These are phyloP conservation scores for Drosophila ustulata DNA, from an alignment of 2,888 invertebrate genomes.

Conservation along the genomic window DNA sequence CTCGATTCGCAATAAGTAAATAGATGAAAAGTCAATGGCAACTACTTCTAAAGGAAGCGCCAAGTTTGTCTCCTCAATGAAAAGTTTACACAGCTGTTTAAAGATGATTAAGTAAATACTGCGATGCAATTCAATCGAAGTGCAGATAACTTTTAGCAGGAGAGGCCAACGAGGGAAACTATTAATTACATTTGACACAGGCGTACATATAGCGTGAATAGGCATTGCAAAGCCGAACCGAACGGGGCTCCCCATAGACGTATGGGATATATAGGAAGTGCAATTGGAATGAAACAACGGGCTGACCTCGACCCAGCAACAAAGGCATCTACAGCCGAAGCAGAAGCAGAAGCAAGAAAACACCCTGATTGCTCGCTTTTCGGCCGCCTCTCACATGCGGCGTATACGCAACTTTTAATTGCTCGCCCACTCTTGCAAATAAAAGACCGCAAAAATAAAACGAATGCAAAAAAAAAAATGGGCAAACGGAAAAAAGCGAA, in stretches of 20 bases:
- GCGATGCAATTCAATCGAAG: slow-evolving; percentile 18
- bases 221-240: not conserved
- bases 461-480: not conserved
- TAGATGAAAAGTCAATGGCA: not conserved
- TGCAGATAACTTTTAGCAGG: slow-evolving; percentile 17
- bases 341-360: slow-evolving; percentile 8
- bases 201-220: slow-evolving; percentile 17
- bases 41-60: not conserved
- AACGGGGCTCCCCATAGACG: slow-evolving; percentile 13
- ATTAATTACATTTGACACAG: slow-evolving; percentile 49
- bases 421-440: slow-evolving; percentile 47
- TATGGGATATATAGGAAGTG: slow-evolving; percentile 35
- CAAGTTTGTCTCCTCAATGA: slow-evolving; percentile 19
- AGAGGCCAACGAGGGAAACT: slow-evolving; percentile 25
- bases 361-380: slow-evolving; percentile 52
- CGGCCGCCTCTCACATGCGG: slow-evolving; percentile 45
- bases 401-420: slow-evolving; percentile 79
- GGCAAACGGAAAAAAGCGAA: slow-evolving; percentile 7
- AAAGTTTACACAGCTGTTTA: slow-evolving; percentile 4
- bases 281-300: slow-evolving; percentile 44
- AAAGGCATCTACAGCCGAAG: slow-evolving; percentile 5
- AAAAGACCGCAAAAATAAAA: slow-evolving; percentile 11
- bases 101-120: slow-evolving; percentile 10
- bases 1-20: not conserved
- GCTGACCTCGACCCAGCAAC: slow-evolving; percentile 50